A percentile compares a stretch with the other conserved stretches of the same genome.
Evolutionary conservation across 2,113 vertebrate species (phyloP).

Genomic region (Bubo scandiacus): DNA sequence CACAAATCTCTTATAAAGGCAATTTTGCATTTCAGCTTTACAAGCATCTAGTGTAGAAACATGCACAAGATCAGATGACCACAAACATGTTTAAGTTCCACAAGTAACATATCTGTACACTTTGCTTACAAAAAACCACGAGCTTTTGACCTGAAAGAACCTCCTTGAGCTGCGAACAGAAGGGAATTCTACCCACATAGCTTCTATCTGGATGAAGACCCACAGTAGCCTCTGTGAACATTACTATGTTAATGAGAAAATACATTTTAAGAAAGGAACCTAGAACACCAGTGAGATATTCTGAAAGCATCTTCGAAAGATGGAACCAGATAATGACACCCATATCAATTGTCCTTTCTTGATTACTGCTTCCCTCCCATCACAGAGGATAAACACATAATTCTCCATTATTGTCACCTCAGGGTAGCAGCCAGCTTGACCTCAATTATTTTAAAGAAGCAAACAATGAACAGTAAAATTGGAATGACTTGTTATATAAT

Average conservation of each 20-base stretch:
- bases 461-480: constrained; percentile 46
- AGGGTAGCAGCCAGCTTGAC: not conserved
- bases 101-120: not conserved
- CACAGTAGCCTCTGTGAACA: not conserved
- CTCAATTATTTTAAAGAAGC: constrained; percentile 57
- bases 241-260: not conserved
- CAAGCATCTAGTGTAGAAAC: not conserved
- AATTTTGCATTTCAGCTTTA: not conserved
- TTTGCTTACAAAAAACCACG: not conserved
- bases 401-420: not conserved
- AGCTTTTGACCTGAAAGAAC: not conserved
- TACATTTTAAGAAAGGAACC: not conserved
- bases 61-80: not conserved
- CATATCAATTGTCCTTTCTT: not conserved
- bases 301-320: not conserved
- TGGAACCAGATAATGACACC: not conserved
- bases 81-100: not conserved
- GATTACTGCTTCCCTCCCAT: not conserved
- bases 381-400: not conserved
- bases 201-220: not conserved
- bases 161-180: not conserved
- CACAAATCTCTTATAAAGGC: not conserved
- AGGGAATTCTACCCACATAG: not conserved
- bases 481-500: not conserved
- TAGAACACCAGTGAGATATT: not conserved